Conservation (phyloP, 2,113 vertebrate genomes). For the Callocephalon fimbriatum region DNA sequence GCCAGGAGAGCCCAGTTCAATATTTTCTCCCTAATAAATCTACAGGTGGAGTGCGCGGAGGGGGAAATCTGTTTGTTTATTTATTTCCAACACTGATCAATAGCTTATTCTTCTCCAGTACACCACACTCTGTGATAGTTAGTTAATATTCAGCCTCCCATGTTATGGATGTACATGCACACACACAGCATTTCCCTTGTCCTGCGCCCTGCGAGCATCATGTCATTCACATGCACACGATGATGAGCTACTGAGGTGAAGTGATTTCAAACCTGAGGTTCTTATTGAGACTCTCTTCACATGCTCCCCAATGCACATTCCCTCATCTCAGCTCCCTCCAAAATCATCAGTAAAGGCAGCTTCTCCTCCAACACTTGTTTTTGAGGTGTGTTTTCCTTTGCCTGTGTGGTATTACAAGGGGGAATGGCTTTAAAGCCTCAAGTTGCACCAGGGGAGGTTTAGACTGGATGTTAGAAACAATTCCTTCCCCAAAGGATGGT, state of each 20-base stretch:
- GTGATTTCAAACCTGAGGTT: neutral
- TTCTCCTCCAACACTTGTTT: neutral
- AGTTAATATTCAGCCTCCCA: neutral
- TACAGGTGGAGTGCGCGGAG: slow-evolving; percentile 39
- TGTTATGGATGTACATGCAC: neutral
- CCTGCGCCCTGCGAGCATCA: accelerated
- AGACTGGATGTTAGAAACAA: neutral
- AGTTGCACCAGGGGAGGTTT: neutral
- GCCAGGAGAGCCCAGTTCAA: slow-evolving; percentile 71
- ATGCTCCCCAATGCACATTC: neutral
- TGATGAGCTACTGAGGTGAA: neutral
- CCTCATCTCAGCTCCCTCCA: neutral
- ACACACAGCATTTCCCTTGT: neutral
- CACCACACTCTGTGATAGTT: neutral
- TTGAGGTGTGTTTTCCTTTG: neutral
- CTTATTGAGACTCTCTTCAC: neutral
- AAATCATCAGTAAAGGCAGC: neutral
- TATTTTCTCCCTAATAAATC: slow-evolving; percentile 71
- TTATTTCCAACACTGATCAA: slow-evolving; percentile 35
- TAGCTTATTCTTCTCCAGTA: slow-evolving; percentile 1
- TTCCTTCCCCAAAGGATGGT: accelerated
- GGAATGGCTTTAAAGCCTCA: neutral
- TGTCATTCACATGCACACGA: neutral
- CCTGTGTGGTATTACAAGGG: neutral
- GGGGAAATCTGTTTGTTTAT: neutral